A percentile compares a stretch with the other conserved stretches of the same genome.
Evolutionary conservation across 2,797 vertebrate species (phyloP).

Genomic region (Cottoperca gobio): DNA sequence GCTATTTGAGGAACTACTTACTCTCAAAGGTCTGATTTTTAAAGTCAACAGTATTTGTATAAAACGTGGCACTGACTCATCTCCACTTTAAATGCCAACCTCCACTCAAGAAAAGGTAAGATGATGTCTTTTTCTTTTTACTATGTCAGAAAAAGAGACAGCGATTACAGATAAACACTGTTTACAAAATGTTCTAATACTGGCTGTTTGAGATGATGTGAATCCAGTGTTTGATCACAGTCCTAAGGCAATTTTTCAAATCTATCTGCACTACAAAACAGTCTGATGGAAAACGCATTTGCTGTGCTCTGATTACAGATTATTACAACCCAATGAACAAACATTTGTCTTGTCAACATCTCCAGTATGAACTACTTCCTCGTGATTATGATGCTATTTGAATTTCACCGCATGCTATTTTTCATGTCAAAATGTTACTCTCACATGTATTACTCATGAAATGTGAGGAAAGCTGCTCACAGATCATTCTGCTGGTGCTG

Average conservation of each 20-base stretch:
- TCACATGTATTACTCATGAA: slow-evolving; percentile 60
- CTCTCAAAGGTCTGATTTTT: slow-evolving; percentile 62
- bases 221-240: slow-evolving; percentile 80
- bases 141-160: slow-evolving; percentile 67
- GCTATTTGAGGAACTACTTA: slow-evolving; percentile 68
- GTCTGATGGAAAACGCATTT: slow-evolving; percentile 80
- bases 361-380: slow-evolving; percentile 70
- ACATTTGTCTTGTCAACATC: slow-evolving; percentile 84
- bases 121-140: slow-evolving; percentile 62
- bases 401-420: slow-evolving; percentile 64
- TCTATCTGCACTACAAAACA: slow-evolving; percentile 78
- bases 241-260: slow-evolving; percentile 80
- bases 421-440: slow-evolving; percentile 72
- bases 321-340: slow-evolving; percentile 83
- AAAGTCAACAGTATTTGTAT: slow-evolving; percentile 68
- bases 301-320: slow-evolving; percentile 82
- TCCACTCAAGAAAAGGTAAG: slow-evolving; percentile 30
- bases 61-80: slow-evolving; percentile 55
- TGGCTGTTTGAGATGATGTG: slow-evolving; percentile 78
- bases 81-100: slow-evolving; percentile 63
- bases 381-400: slow-evolving; percentile 71
- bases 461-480: slow-evolving; percentile 44
- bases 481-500: slow-evolving; percentile 21
- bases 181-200: slow-evolving; percentile 82
- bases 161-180: slow-evolving; percentile 81